Percentiles rank a stretch among this genome's conserved stretches.
Evolutionary conservation across 1,140 invertebrate species (phyloP).

Genomic region (Drosophila ananassae): DNA sequence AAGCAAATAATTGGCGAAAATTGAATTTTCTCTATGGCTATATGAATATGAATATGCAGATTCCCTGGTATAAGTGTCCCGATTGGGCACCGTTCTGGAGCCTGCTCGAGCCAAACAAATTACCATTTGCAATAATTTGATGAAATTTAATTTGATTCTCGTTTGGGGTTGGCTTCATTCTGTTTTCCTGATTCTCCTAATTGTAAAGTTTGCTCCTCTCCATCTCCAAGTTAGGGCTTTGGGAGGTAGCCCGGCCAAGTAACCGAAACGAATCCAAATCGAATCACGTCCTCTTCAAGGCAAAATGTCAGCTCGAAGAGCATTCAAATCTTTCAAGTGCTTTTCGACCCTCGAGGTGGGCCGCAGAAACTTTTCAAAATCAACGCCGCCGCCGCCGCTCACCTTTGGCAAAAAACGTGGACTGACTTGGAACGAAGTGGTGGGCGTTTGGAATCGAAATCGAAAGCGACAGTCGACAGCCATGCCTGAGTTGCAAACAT

Average conservation of each 20-base stretch:
- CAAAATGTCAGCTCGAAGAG: conserved; percentile 71
- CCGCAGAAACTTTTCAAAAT: conserved; percentile 68
- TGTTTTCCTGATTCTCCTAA: conserved; percentile 48
- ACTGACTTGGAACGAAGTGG: conserved; percentile 51
- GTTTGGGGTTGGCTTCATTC: conserved; percentile 28
- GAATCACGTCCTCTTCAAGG: conserved; percentile 72
- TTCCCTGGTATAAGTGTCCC: conserved; percentile 2
- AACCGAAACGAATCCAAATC: conserved; percentile 69
- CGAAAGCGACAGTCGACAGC: conserved; percentile 53
- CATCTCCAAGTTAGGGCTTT: conserved; percentile 31
- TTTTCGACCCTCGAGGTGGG: conserved; percentile 8
- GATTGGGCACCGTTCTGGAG: not conserved
- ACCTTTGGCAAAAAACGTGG: conserved; percentile 63
- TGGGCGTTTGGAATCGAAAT: conserved; percentile 45
- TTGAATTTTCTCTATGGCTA: conserved; percentile 68
- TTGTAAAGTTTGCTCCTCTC: conserved; percentile 54
- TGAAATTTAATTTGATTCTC: conserved; percentile 75
- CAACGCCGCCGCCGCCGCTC: conserved; percentile 67
- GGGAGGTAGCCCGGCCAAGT: conserved; percentile 19
- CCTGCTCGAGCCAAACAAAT: conserved; percentile 39
- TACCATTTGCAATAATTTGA: conserved; percentile 63
- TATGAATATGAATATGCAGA: conserved; percentile 62
- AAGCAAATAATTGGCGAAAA: conserved; percentile 79
- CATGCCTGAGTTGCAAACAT: conserved; percentile 52
- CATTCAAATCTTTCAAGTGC: conserved; percentile 68